phyloP scores from a whole-genome alignment of 2,113 vertebrate genomes.

The Rhadina sibilatrix region DNA sequence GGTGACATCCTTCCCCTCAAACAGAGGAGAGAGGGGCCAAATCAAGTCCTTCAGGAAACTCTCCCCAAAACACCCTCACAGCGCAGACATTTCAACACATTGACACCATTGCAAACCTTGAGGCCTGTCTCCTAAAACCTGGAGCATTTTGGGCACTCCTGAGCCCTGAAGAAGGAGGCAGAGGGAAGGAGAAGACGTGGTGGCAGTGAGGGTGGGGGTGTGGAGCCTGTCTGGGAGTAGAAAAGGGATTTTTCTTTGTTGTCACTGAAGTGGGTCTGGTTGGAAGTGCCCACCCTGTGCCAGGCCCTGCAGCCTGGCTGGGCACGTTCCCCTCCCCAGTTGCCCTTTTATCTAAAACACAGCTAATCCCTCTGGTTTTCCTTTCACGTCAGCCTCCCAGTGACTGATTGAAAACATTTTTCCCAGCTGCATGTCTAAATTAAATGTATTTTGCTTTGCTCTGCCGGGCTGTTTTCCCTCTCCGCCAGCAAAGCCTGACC shows the following conservation, averaged over 20 bases:
- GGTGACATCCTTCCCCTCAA: background rate
- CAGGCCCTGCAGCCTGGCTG: background rate
- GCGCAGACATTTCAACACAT: background rate
- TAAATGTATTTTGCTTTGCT: constrained; percentile 18
- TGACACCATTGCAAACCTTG: background rate
- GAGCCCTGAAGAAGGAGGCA: background rate
- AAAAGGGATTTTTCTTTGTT: background rate
- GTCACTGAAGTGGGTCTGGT: background rate
- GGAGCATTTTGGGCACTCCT: background rate
- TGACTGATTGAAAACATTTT: constrained; percentile 31
- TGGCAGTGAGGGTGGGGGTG: background rate
- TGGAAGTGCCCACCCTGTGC: background rate
- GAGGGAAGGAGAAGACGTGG: background rate
- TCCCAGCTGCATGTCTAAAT: constrained; percentile 30
- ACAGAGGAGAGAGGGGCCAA: background rate
- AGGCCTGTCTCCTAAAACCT: background rate
- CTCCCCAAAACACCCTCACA: background rate
- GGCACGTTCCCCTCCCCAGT: background rate
- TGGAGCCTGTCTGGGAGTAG: background rate
- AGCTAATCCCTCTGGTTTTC: background rate
- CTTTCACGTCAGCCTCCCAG: background rate
- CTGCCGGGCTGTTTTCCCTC: background rate
- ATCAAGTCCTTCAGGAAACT: background rate
- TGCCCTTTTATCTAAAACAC: background rate
- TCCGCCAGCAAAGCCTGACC: background rate